Conservation (phyloP, 2,113 vertebrate genomes). For the Macroglossus sobrinus region DNA sequence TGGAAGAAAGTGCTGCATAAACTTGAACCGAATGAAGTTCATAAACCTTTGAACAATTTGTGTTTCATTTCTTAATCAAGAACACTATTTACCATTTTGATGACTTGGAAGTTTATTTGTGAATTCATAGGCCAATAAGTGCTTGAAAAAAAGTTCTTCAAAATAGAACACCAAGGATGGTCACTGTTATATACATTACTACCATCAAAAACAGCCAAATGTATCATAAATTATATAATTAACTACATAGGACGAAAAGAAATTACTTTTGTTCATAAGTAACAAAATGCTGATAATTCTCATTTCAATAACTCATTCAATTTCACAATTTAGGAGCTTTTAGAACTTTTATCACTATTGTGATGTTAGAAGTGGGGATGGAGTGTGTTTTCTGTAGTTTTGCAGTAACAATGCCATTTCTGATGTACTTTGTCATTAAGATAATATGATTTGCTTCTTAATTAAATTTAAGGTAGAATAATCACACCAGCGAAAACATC, state of each 20-base stretch:
- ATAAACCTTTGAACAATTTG: background rate
- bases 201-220: background rate
- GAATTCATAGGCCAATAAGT: constrained; percentile 15
- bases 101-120: background rate
- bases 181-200: background rate
- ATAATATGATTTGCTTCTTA: constrained; percentile 69
- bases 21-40: constrained; percentile 11
- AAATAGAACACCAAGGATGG: background rate
- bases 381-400: constrained; percentile 59
- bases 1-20: background rate
- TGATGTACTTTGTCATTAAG: constrained; percentile 66
- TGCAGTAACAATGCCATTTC: constrained; percentile 54
- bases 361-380: constrained; percentile 51
- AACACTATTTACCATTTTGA: background rate
- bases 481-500: constrained; percentile 49
- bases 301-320: constrained; percentile 14
- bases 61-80: constrained; percentile 30
- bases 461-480: constrained; percentile 64
- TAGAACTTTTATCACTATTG: constrained; percentile 56
- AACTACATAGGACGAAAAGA: constrained; percentile 45
- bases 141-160: background rate
- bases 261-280: constrained; percentile 44
- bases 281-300: constrained; percentile 29
- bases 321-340: constrained; percentile 26
- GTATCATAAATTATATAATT: constrained; percentile 31